A percentile compares a stretch with the other conserved stretches of the same genome.
phyloP scores from a whole-genome alignment of 2,797 vertebrate species.

The Rhinichthys osculus region DNA sequence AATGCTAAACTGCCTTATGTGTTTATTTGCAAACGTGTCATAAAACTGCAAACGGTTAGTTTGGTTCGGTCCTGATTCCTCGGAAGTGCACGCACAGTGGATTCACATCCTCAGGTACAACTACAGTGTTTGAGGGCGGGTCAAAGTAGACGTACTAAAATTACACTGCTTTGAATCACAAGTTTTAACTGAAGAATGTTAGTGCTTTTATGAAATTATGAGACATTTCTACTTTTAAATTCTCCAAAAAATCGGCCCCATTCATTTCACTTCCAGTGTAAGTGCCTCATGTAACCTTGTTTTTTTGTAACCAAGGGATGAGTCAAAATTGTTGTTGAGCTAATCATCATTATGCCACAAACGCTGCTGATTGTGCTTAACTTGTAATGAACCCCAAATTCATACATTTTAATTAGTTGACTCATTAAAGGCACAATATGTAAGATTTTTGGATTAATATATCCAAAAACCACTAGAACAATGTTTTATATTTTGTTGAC shows the following conservation, averaged over 20 bases:
- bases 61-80: neutral
- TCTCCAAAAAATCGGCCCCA: neutral
- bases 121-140: neutral
- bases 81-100: neutral
- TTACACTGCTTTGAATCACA: neutral
- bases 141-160: neutral
- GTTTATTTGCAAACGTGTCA: neutral
- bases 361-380: neutral
- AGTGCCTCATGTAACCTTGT: neutral
- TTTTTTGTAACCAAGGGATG: neutral
- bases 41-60: neutral
- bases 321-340: neutral
- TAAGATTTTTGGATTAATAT: too few species aligned
- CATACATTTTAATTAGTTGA: neutral
- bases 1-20: neutral
- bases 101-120: neutral
- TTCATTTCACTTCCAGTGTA: neutral
- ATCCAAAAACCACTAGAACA: too few species aligned
- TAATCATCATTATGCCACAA: neutral
- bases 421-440: neutral
- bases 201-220: too few species aligned
- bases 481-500: too few species aligned
- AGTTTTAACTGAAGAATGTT: neutral
- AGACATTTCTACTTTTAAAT: neutral
- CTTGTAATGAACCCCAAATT: neutral